Conservation (phyloP, 2,113 vertebrate genomes). For the Alosa alosa region DNA sequence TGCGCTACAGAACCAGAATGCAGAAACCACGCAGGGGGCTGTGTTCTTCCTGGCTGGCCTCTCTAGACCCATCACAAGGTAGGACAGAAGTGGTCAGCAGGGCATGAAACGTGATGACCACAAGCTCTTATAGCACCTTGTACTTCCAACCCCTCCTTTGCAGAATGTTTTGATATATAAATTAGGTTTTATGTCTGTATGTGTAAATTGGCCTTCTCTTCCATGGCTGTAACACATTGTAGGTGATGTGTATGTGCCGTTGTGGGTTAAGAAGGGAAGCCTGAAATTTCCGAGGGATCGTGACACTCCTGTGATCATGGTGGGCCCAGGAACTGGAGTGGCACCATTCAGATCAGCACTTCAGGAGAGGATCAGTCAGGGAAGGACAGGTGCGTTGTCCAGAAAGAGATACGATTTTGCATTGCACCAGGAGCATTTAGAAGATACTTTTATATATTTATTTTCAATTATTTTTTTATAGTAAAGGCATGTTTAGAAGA, state of each 20-base stretch:
- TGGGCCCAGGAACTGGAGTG: conserved; percentile 93
- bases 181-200: neutral
- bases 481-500: no score
- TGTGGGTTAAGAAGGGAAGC: conserved; percentile 87
- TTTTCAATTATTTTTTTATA: no score
- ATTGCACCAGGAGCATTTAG: neutral
- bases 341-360: conserved; percentile 88
- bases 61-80: conserved; percentile 80
- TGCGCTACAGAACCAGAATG: conserved; percentile 82
- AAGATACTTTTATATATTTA: no score
- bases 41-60: conserved; percentile 91
- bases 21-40: conserved; percentile 81
- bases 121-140: no score
- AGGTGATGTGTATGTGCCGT: conserved; percentile 78
- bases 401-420: neutral
- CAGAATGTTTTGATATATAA: neutral
- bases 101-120: neutral
- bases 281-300: conserved; percentile 78
- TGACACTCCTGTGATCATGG: conserved; percentile 81
- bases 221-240: neutral
- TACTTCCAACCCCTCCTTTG: no score
- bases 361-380: conserved; percentile 80
- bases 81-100: neutral
- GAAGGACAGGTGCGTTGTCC: conserved; percentile 66
- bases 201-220: neutral